Base-by-base conservation (phyloP, 2,888 invertebrate species). In the Rhynchonema sp. region DNA sequence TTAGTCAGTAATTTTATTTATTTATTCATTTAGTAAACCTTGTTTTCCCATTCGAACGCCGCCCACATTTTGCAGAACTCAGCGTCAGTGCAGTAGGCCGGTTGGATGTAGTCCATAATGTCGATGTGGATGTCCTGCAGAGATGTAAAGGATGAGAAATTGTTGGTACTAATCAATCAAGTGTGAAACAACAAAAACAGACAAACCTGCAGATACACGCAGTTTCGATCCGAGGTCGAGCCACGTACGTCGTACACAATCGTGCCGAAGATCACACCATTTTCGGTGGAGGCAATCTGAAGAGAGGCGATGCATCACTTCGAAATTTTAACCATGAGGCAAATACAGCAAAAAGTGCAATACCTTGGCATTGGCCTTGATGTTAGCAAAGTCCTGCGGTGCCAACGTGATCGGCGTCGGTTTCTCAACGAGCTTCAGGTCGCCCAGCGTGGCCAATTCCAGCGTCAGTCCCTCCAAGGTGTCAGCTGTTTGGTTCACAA, bases 31-130 rank as follows among this genome's bases (percentile, higher is more conserved):
- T n/a, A n/a, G n/a, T n/a, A n/a, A n/a, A 80, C 91, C 82, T 99
- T 99, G 77, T 99, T 99, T 79, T 99, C 98, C 98, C 98, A 99
- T 77, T 99, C 98, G 78, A 99, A 99, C 79, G 96, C 96, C 1
- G 92, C 90, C 98, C 98, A 99, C 98, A 99, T 99, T 77, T 87
- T 85, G 6, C 98, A 79, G 80, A 98, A 99, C 78, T 98, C 96
- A 0, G 84, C 83, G 75, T 98, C 98, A 59, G 84, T 87, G 76
- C 96, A 96, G 23, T n/a, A 62, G 72, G 75, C 65, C 71, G 79
- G 74, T 71, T 94, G 85, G 71, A 94, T 92, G 78, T 94, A 94
- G 79, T 99, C 98, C 87, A 70, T 69, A 58, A 70, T 70, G 77
- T 98, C 98, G 73, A 99, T 94, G 76, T 96, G 94, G 71, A 99